Evolutionary conservation across 2,113 vertebrate genomes (phyloP), one percentile per base, ranked within the genome.

Genomic region (Ammodytes dubius): DNA sequence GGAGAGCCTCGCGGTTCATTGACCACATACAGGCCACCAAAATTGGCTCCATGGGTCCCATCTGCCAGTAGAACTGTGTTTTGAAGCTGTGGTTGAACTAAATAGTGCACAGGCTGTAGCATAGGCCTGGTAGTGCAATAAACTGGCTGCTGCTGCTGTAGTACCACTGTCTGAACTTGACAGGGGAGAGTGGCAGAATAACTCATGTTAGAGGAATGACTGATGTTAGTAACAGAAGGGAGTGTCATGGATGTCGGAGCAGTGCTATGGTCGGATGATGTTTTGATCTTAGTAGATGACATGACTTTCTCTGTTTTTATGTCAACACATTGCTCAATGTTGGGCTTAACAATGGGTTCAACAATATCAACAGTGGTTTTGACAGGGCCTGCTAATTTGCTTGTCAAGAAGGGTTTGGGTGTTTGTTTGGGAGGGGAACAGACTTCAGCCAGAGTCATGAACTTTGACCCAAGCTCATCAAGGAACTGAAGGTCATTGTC

Each of bases 401-500:
- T 1, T 61, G 65, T 75, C 37, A 45, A 7, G 9, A 65, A 0
- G 0, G 60, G 10, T 75, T 59, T 59, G 11, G 67, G 17, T 74
- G 15, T 78, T 45, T 10, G 14, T 56, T 15, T n/a, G 6, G 66
- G 50, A 70, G 88, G 81, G 0, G 42, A 82, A 65, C 92, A 99
- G 85, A 98, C 96, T 74, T 96, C 96, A 56, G 97, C 96, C 19
- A 99, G 90, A 43, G 94, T 97, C 88, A 92, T 96, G 88, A 99
- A 99, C 87, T 97, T 98, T 37, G 93, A 92, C 42, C 95, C 96
- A 72, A 99, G 71, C n/a, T 97, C 95, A 81, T 96, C 94, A 67
- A 98, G 95, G 85, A 94, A 97, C 0, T 93, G 93, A 58, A 97
- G 93, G 9, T 98, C 96, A 63, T 94, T 74, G 12, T 96, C 95